Evolutionary conservation across 2,888 invertebrate species (phyloP).

Genomic region (Linyphia triangularis): DNA sequence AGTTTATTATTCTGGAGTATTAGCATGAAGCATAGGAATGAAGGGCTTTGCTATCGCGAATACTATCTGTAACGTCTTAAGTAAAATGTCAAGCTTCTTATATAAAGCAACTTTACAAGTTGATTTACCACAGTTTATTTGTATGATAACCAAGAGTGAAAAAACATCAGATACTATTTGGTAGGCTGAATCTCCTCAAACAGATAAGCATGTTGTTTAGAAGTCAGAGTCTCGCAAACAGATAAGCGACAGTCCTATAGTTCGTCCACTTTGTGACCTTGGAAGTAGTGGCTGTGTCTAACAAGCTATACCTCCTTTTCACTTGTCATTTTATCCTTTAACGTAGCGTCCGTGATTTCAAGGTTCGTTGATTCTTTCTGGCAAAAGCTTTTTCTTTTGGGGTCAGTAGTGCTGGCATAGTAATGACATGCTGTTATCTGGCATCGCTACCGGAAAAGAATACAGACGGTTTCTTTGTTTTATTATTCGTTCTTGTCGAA

Average conservation of each 20-base stretch:
- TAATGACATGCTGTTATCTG: constrained; percentile 45
- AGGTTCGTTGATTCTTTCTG: constrained; percentile 63
- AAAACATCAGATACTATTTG: too few species aligned
- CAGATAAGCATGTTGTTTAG: too few species aligned
- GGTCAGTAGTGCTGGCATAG: constrained; percentile 59
- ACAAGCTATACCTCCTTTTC: constrained; percentile 37
- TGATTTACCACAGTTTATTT: neutral
- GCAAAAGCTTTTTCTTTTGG: constrained; percentile 28
- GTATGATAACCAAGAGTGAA: neutral
- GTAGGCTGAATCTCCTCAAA: too few species aligned
- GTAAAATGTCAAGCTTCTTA: too few species aligned
- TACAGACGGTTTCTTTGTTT: constrained; percentile 7
- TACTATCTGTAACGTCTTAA: too few species aligned
- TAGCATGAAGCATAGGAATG: too few species aligned
- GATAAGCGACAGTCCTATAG: neutral
- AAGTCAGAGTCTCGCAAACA: too few species aligned
- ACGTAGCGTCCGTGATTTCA: constrained; percentile 60
- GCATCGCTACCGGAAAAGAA: constrained; percentile 48
- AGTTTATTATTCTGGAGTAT: too few species aligned
- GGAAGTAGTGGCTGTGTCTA: neutral
- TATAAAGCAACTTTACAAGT: too few species aligned
- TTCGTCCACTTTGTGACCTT: neutral
- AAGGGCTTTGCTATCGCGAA: too few species aligned
- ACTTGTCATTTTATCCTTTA: constrained; percentile 49
- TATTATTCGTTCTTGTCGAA: neutral